Conservation (phyloP, 2,888 invertebrate species). For the Nymphalis c-album region DNA sequence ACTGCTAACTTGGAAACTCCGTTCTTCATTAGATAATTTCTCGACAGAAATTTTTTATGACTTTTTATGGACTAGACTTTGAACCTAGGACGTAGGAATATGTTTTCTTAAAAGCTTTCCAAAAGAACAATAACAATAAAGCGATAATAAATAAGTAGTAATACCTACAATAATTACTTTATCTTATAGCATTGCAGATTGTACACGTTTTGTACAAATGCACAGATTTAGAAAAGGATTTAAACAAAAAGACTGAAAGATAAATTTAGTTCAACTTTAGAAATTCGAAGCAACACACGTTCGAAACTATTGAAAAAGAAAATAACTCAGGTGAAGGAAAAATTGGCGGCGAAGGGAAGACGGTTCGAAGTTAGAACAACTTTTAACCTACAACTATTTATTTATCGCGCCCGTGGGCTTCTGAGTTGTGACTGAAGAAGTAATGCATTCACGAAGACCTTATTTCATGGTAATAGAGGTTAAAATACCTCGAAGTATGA, state of each 20-base stretch:
- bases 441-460: not conserved
- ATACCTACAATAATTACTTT: not conserved
- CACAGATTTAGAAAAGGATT: conserved; percentile 22
- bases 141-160: not conserved
- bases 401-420: conserved; percentile 69
- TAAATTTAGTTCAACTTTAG: conserved; percentile 29
- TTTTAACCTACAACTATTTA: conserved; percentile 69
- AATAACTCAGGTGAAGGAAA: conserved; percentile 63
- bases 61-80: no score
- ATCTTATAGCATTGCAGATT: not conserved
- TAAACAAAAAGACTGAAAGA: conserved; percentile 20
- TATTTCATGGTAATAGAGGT: conserved; percentile 9
- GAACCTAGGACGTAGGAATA: no score
- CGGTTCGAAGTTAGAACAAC: conserved; percentile 55
- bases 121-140: no score
- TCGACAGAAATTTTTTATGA: no score
- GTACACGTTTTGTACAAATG: conserved; percentile 4
- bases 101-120: no score
- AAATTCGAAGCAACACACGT: conserved; percentile 31
- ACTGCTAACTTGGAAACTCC: no score
- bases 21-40: no score
- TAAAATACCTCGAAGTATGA: conserved; percentile 12
- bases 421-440: conserved; percentile 36
- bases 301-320: conserved; percentile 54
- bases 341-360: conserved; percentile 52